Conservation (phyloP, 1,140 invertebrate species). For the Heliconius hermathena region DNA sequence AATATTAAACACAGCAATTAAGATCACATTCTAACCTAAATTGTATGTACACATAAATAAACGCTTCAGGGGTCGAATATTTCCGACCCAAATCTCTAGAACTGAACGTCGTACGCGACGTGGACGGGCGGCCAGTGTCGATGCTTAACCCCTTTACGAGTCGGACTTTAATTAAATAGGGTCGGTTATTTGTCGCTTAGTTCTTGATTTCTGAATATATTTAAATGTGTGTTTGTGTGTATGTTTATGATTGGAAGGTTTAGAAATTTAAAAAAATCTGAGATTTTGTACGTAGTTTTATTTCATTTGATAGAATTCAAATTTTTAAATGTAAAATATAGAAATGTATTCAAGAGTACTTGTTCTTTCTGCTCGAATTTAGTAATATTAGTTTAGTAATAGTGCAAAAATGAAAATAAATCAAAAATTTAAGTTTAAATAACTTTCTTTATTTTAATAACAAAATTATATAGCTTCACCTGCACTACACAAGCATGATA, state of each 20-base stretch:
- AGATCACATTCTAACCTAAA: constrained; percentile 11
- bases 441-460: too few species aligned
- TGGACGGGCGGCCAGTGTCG: neutral
- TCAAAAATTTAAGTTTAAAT: too few species aligned
- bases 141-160: constrained; percentile 17
- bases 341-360: too few species aligned
- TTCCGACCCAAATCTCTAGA: constrained; percentile 24
- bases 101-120: constrained; percentile 8
- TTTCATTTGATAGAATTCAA: too few species aligned
- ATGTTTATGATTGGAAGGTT: neutral
- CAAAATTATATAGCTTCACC: neutral
- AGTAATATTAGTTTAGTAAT: too few species aligned
- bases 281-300: too few species aligned
- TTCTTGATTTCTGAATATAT: neutral
- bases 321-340: too few species aligned
- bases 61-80: constrained; percentile 15
- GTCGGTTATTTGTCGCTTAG: constrained; percentile 16
- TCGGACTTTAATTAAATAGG: constrained; percentile 18
- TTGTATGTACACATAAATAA: neutral
- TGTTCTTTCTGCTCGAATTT: too few species aligned
- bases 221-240: neutral
- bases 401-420: too few species aligned
- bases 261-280: neutral
- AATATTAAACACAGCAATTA: constrained; percentile 1
- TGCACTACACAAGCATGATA: too few species aligned